Percentiles rank a stretch among this genome's conserved stretches.
These are phyloP conservation scores for Saccopteryx leptura DNA, from an alignment of 2,113 vertebrate genomes.

Conservation along the genomic window DNA sequence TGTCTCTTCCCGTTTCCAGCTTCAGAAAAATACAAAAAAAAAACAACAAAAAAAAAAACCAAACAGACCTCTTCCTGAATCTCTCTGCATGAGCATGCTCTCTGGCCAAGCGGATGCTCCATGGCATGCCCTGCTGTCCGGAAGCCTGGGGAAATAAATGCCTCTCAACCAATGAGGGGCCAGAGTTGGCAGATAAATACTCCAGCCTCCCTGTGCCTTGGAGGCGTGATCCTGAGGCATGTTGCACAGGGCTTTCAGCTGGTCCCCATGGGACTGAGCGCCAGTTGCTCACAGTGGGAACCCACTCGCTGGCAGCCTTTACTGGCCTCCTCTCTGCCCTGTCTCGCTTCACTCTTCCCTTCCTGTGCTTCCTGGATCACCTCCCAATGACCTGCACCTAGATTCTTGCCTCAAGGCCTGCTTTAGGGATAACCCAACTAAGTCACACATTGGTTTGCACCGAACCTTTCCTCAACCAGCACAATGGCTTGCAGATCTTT, in stretches of 20 bases:
- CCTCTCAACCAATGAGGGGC: background rate
- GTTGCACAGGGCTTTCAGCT: background rate
- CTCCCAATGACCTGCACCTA: constrained; percentile 18
- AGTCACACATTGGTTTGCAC: background rate
- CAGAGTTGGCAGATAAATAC: background rate
- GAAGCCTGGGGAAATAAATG: background rate
- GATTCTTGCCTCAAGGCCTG: constrained; percentile 21
- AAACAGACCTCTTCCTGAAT: background rate
- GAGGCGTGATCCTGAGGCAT: background rate
- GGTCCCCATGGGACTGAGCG: background rate
- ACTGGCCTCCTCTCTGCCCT: background rate
- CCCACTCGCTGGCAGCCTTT: background rate
- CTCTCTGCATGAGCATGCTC: background rate
- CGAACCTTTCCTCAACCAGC: background rate
- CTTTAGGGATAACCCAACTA: background rate
- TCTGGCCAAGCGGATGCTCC: background rate
- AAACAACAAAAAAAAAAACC: too few relatives aligned
- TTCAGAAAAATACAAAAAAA: too few relatives aligned
- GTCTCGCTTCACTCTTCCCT: background rate
- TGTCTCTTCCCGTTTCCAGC: too few relatives aligned
- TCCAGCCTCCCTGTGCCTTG: background rate
- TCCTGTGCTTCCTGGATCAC: background rate
- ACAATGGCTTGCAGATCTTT: background rate
- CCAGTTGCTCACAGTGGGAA: background rate
- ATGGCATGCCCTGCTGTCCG: background rate